Evolutionary conservation across 2,113 vertebrate species (phyloP).

Genomic region (Calypte anna): DNA sequence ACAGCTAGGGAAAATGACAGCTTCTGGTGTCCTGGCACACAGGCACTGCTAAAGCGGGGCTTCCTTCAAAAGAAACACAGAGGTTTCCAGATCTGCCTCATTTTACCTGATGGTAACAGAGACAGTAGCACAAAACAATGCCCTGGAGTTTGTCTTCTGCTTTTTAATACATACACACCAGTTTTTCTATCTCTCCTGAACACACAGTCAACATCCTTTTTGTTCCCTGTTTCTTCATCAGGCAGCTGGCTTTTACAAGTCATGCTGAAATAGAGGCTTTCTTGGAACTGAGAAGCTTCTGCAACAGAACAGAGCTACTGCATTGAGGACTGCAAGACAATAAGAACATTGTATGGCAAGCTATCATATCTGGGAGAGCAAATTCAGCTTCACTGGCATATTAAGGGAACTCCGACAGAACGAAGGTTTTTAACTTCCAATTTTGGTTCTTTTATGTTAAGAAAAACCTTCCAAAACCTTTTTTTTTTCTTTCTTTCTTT

Average conservation of each 20-base stretch:
- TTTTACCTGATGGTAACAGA: background rate
- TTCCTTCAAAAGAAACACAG: background rate
- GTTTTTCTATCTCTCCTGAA: background rate
- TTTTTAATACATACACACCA: background rate
- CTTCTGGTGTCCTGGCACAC: background rate
- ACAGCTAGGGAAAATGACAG: background rate
- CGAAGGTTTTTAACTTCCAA: background rate
- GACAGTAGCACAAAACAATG: background rate
- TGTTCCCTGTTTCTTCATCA: background rate
- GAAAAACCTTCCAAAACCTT: background rate
- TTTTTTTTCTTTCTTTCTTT: background rate
- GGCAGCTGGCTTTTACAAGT: conserved; percentile 1
- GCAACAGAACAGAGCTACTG: background rate
- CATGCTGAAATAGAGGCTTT: background rate
- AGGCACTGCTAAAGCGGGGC: background rate
- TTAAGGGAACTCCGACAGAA: background rate
- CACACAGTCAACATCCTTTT: background rate
- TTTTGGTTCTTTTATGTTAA: background rate
- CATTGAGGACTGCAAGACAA: background rate
- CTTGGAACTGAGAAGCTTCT: background rate
- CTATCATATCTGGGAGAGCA: background rate
- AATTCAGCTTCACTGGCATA: background rate
- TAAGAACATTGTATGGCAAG: accelerated
- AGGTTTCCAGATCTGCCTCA: background rate
- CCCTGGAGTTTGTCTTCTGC: background rate